Evolutionary conservation across 2,888 invertebrate species (phyloP).

Genomic region (Pasiphila rectangulata): DNA sequence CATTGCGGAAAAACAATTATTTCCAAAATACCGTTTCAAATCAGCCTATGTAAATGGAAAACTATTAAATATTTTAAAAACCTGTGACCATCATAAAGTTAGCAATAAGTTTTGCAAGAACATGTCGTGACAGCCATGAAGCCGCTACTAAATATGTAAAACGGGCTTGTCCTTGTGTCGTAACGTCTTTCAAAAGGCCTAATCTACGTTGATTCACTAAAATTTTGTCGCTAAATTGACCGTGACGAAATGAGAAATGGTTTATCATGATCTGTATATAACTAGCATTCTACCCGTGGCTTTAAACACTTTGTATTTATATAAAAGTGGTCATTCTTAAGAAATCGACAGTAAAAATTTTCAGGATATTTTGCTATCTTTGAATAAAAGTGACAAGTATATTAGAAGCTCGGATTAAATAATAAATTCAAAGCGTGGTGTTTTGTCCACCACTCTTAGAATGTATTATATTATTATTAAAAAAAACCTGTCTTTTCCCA

Average conservation of each 20-base stretch:
- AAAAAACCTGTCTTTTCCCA: too few relatives aligned
- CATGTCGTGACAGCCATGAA: conserved; percentile 27
- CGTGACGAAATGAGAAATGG: neutral
- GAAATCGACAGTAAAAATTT: too few relatives aligned
- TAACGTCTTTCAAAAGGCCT: conserved; percentile 24
- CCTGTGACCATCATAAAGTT: conserved; percentile 23
- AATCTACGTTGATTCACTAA: conserved; percentile 21
- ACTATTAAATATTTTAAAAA: conserved; percentile 15
- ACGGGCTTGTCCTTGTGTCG: conserved; percentile 24
- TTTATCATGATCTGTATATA: too few relatives aligned
- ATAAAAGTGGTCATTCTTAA: too few relatives aligned
- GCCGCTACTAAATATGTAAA: conserved; percentile 27
- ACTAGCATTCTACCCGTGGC: too few relatives aligned
- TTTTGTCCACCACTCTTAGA: too few relatives aligned
- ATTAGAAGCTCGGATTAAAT: too few relatives aligned
- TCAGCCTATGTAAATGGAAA: neutral
- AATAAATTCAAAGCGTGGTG: too few relatives aligned
- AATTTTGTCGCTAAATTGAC: conserved; percentile 8
- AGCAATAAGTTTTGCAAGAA: conserved; percentile 8
- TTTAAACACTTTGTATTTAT: too few relatives aligned
- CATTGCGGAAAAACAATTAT: neutral
- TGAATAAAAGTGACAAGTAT: too few relatives aligned
- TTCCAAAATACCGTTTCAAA: neutral
- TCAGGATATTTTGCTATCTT: too few relatives aligned
- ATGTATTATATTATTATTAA: too few relatives aligned